A percentile compares a stretch with the other conserved stretches of the same genome.
These are phyloP conservation scores for Aphelinus atriplicis DNA, from an alignment of 1,140 invertebrate species.

Conservation along the genomic window DNA sequence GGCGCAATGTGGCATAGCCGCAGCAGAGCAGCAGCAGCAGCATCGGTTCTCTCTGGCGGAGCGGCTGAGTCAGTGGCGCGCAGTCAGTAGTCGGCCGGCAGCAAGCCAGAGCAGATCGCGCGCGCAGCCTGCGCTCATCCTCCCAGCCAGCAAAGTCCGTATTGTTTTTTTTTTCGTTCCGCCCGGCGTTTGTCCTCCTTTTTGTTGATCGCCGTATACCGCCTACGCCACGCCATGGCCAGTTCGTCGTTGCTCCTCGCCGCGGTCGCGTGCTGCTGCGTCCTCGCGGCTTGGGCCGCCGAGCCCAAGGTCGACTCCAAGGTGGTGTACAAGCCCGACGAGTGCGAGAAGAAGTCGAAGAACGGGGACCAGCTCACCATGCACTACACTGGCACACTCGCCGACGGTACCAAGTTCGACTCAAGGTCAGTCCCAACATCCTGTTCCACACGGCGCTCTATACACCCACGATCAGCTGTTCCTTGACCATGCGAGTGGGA, in stretches of 20 bases:
- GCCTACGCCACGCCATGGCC: constrained; percentile 35
- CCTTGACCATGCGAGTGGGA: too few relatives aligned
- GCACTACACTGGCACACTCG: constrained; percentile 91
- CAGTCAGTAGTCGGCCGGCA: constrained; percentile 49
- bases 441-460: neutral
- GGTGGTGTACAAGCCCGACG: constrained; percentile 78
- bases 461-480: too few relatives aligned
- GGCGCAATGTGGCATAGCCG: constrained; percentile 63
- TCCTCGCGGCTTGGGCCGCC: constrained; percentile 43
- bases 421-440: constrained; percentile 78
- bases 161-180: neutral
- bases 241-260: constrained; percentile 30
- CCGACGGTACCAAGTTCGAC: constrained; percentile 91
- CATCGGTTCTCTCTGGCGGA: constrained; percentile 28
- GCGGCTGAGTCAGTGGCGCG: neutral
- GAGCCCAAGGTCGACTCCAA: constrained; percentile 79
- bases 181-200: neutral
- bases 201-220: constrained; percentile 6
- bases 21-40: constrained; percentile 8
- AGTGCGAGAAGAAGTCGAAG: constrained; percentile 84
- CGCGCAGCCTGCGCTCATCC: constrained; percentile 38
- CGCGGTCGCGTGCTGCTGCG: neutral
- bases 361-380: constrained; percentile 89
- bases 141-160: constrained; percentile 5
- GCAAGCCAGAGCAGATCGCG: constrained; percentile 44